phyloP scores from a whole-genome alignment of 1,140 invertebrate genomes.

The Saccostrea cuccullata region DNA sequence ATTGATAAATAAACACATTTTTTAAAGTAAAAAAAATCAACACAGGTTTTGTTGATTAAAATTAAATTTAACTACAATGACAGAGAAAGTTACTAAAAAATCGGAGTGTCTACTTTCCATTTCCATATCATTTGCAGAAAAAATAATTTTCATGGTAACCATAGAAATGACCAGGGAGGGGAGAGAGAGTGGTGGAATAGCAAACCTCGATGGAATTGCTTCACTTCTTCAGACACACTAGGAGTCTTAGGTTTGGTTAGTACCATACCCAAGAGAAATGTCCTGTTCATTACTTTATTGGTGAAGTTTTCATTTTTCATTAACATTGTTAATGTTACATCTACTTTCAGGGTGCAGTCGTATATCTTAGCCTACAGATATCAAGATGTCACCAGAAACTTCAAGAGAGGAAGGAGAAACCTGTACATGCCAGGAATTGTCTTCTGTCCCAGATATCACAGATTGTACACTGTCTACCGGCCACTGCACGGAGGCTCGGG shows the following conservation, averaged over 20 bases:
- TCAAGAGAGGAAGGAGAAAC: conserved; percentile 18
- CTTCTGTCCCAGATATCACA: not conserved
- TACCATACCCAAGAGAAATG: not conserved
- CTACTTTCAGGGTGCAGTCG: conserved; percentile 59
- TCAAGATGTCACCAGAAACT: conserved; percentile 47
- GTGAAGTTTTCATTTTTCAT: not conserved
- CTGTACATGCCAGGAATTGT: not conserved
- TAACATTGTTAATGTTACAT: not conserved
- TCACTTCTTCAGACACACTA: conserved; percentile 39
- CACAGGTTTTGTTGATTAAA: no score
- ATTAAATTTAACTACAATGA: no score
- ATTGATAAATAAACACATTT: no score
- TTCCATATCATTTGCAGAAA: not conserved
- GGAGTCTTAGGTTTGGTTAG: conserved; percentile 63
- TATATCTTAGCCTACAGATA: conserved; percentile 61
- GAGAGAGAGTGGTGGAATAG: conserved; percentile 7
- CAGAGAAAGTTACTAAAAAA: no score
- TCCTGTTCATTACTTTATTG: not conserved
- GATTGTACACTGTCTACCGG: not conserved
- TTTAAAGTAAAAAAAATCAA: no score
- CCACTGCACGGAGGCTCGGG: not conserved
- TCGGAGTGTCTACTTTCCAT: not conserved
- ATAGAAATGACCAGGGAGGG: not conserved
- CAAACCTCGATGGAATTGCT: not conserved
- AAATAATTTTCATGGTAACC: not conserved